A percentile compares a stretch with the other conserved stretches of the same genome.
Conservation (phyloP, 2,888 invertebrate species). For the Melanargia galathea region DNA sequence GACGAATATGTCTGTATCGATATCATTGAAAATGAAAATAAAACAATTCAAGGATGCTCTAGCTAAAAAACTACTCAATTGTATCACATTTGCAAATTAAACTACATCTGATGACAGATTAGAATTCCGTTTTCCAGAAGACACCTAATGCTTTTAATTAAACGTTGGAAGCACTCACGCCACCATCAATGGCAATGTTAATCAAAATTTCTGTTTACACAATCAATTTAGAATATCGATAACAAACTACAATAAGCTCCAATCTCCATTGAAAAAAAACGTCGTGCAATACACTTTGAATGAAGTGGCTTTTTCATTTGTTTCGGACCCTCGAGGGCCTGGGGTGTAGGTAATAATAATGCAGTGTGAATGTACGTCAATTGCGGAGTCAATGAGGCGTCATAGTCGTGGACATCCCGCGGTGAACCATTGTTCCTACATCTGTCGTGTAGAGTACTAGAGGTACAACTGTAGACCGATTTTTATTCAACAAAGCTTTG, state of each 20-base stretch:
- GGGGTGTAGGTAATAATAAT: constrained; percentile 36
- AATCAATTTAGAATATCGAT: constrained; percentile 31
- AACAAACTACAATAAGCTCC: constrained; percentile 21
- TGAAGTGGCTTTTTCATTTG: constrained; percentile 39
- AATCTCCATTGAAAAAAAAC: constrained; percentile 28
- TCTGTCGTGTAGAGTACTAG: constrained; percentile 46
- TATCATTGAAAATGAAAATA: not conserved
- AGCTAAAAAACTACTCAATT: too few relatives aligned
- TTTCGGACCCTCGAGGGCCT: constrained; percentile 35
- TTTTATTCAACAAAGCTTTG: constrained; percentile 3
- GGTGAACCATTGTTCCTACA: constrained; percentile 48
- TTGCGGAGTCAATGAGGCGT: constrained; percentile 47
- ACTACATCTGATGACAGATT: not conserved
- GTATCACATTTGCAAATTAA: too few relatives aligned
- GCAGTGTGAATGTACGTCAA: constrained; percentile 43
- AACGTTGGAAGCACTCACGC: not conserved
- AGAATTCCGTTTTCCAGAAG: not conserved
- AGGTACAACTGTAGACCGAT: constrained; percentile 12
- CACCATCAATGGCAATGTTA: not conserved
- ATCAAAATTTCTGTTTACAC: constrained; percentile 12
- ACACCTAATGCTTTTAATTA: not conserved
- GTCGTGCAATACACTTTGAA: constrained; percentile 31
- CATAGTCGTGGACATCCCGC: constrained; percentile 45
- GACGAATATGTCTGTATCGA: not conserved
- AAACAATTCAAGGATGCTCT: not conserved